A percentile compares a stretch with the other conserved stretches of the same genome.
These are phyloP conservation scores for Sebastiscus tertius DNA, from an alignment of 2,797 vertebrate species.

Conservation along the genomic window DNA sequence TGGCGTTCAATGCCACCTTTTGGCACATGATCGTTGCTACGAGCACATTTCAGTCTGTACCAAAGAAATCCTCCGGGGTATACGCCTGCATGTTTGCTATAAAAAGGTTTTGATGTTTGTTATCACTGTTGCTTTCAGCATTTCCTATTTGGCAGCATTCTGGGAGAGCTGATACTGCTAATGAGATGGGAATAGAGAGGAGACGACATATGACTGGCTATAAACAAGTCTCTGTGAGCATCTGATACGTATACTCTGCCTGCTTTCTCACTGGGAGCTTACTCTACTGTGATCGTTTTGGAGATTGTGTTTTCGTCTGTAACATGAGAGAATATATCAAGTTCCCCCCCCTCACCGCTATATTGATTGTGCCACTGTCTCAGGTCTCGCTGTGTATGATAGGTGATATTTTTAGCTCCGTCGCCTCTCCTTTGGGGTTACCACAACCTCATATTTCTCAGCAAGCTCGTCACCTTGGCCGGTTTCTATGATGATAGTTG, in stretches of 20 bases:
- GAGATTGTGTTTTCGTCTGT: conserved; percentile 57
- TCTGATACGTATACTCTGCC: conserved; percentile 17
- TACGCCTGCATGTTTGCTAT: background rate
- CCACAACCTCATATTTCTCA: conserved; percentile 63
- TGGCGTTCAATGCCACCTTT: background rate
- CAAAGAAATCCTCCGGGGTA: background rate
- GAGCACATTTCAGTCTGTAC: background rate
- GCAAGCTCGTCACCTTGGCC: conserved; percentile 24
- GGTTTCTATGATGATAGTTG: conserved; percentile 88
- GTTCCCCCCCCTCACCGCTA: conserved; percentile 14
- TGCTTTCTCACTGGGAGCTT: conserved; percentile 6
- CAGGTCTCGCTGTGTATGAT: conserved; percentile 32
- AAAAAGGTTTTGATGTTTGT: background rate
- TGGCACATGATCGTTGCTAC: background rate
- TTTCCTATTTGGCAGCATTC: background rate
- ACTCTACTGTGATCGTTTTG: conserved; percentile 19
- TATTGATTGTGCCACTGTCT: conserved; percentile 29
- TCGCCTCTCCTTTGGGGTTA: conserved; percentile 50
- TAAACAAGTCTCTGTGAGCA: conserved; percentile 15
- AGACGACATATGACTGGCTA: conserved; percentile 8
- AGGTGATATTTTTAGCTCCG: conserved; percentile 61
- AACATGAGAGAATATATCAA: conserved; percentile 51
- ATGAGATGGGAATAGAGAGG: background rate
- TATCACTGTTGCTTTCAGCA: background rate
- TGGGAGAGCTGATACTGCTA: background rate